These are phyloP conservation scores for Hydrochoerus hydrochaeris DNA, from an alignment of 2,113 vertebrate genomes.

Conservation along the genomic window DNA sequence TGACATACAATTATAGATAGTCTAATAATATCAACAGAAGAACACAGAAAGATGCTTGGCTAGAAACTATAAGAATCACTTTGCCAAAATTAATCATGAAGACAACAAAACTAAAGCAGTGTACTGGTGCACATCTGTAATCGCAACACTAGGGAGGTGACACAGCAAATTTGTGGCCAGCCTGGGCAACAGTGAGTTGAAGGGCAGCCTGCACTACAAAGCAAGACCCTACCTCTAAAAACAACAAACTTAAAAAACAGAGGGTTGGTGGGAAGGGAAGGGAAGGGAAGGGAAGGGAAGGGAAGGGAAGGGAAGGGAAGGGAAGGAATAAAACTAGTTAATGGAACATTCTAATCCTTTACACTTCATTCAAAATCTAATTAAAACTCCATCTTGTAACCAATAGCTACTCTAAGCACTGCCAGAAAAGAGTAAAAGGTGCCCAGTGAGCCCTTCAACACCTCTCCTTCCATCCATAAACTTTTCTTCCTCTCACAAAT, in stretches of 20 bases:
- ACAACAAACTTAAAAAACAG: background rate
- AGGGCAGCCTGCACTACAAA: background rate
- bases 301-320: no score
- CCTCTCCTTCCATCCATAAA: background rate
- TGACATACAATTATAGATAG: slow-evolving; percentile 40
- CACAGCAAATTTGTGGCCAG: background rate
- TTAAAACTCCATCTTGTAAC: background rate
- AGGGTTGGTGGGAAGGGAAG: background rate
- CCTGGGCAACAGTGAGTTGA: background rate
- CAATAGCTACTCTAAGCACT: background rate
- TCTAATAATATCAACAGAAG: background rate
- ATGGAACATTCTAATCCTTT: background rate
- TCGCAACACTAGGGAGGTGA: background rate
- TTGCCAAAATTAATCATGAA: slow-evolving; percentile 21
- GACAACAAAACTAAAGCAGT: background rate
- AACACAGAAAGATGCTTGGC: background rate
- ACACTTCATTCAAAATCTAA: background rate
- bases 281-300: no score
- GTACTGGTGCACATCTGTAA: background rate
- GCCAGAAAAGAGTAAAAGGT: background rate
- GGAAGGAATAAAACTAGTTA: background rate
- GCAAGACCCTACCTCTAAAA: background rate
- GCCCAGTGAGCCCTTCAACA: background rate
- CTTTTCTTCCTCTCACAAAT: background rate
- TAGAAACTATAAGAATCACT: background rate